These are phyloP conservation scores for Drosophila merina DNA, from an alignment of 2,888 invertebrate genomes.

Conservation along the genomic window DNA sequence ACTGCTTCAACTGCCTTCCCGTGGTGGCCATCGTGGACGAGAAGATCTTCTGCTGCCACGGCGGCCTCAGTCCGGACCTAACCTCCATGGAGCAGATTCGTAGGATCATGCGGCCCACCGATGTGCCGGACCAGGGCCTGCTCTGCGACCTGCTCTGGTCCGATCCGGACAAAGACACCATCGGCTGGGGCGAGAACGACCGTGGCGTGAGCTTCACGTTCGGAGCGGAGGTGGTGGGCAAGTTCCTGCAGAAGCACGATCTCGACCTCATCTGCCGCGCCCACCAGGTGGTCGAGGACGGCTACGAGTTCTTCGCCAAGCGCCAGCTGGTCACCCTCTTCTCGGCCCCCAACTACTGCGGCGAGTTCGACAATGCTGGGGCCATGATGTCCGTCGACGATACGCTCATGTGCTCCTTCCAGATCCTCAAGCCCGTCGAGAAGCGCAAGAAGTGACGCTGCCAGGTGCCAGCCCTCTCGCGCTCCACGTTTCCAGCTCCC, in stretches of 20 bases:
- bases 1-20: slow-evolving; percentile 99
- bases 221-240: slow-evolving; percentile 92
- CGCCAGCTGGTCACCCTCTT: slow-evolving; percentile 95
- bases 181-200: slow-evolving; percentile 99
- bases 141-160: slow-evolving; percentile 98
- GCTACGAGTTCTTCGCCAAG: slow-evolving; percentile 98
- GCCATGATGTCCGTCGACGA: slow-evolving; percentile 99
- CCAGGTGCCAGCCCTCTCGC: neutral
- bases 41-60: slow-evolving; percentile 90
- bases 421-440: slow-evolving; percentile 63
- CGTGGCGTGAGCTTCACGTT: slow-evolving; percentile 99
- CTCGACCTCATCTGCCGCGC: slow-evolving; percentile 99
- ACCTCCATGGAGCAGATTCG: slow-evolving; percentile 98
- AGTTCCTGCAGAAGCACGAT: slow-evolving; percentile 92
- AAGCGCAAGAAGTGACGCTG: slow-evolving; percentile 53
- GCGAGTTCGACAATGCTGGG: slow-evolving; percentile 91
- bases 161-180: slow-evolving; percentile 97
- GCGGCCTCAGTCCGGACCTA: slow-evolving; percentile 93
- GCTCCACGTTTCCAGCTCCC: neutral
- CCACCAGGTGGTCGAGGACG: slow-evolving; percentile 98
- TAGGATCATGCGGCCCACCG: slow-evolving; percentile 97
- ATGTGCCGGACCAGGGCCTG: slow-evolving; percentile 97
- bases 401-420: slow-evolving; percentile 97
- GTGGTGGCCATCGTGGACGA: slow-evolving; percentile 97
- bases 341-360: slow-evolving; percentile 94